These are phyloP conservation scores for Amphiprion ocellaris DNA, from an alignment of 2,113 vertebrate genomes.

Conservation along the genomic window DNA sequence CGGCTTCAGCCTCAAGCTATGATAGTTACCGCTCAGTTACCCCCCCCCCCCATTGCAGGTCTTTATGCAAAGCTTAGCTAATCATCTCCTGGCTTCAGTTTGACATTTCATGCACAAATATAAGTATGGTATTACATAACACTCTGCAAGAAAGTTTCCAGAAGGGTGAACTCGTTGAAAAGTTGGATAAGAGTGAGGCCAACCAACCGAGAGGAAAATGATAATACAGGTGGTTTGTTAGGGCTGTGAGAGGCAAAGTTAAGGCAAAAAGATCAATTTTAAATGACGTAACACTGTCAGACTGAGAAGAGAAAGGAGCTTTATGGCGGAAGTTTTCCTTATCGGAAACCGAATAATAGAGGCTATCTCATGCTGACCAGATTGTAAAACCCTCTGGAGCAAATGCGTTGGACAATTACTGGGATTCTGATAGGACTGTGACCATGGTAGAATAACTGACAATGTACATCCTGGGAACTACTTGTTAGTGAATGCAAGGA, in stretches of 20 bases:
- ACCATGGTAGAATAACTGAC: neutral
- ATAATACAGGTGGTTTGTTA: too few relatives aligned
- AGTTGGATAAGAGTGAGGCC: neutral
- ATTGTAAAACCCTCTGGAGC: neutral
- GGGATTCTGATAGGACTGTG: neutral
- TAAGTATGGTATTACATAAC: neutral
- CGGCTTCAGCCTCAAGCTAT: neutral
- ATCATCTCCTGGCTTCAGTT: neutral
- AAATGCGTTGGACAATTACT: neutral
- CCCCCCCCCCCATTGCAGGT: neutral
- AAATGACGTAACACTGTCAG: too few relatives aligned
- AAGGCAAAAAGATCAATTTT: too few relatives aligned
- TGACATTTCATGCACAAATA: neutral
- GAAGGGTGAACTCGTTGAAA: neutral
- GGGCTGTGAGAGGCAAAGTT: too few relatives aligned
- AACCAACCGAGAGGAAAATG: neutral
- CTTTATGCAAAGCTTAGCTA: neutral
- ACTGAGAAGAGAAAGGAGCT: too few relatives aligned
- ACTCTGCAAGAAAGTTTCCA: neutral
- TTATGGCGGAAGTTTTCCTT: neutral
- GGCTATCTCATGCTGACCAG: neutral
- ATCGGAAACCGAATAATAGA: neutral
- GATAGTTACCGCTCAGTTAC: neutral
- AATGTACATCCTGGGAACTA: neutral
- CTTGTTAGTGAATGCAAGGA: constrained; percentile 3